Conservation (phyloP, 2,888 invertebrate genomes). For the Sinelater perroti region DNA sequence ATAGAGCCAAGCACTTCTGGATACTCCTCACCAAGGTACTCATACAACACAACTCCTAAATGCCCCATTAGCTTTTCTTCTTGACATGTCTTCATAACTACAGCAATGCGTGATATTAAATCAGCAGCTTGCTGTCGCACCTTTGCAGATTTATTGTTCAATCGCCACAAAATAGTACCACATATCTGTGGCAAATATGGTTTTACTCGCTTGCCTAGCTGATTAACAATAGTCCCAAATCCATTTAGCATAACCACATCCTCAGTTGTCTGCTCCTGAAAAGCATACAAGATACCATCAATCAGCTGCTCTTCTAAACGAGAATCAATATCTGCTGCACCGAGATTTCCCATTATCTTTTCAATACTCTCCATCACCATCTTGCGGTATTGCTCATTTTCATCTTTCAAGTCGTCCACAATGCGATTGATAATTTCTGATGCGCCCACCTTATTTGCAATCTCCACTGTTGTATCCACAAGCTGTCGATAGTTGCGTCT, state of each 20-base stretch:
- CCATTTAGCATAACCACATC: constrained; percentile 99
- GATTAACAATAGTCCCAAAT: constrained; percentile 98
- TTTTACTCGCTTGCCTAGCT: constrained; percentile 96
- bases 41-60: constrained; percentile 97
- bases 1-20: constrained; percentile 99
- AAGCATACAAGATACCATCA: constrained; percentile 98
- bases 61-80: constrained; percentile 99
- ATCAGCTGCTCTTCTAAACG: constrained; percentile 98
- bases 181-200: constrained; percentile 99
- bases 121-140: constrained; percentile 99
- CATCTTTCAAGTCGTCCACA: constrained; percentile 99
- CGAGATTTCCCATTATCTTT: constrained; percentile 96
- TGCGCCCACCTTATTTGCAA: constrained; percentile 99
- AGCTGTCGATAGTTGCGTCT: constrained; percentile 96
- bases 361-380: constrained; percentile 99
- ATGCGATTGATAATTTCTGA: constrained; percentile 98
- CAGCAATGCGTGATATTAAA: constrained; percentile 96
- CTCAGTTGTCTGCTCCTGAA: constrained; percentile 99
- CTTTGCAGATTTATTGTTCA: constrained; percentile 99
- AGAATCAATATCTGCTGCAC: constrained; percentile 98
- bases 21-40: constrained; percentile 99
- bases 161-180: constrained; percentile 98
- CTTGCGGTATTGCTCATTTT: constrained; percentile 99
- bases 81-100: constrained; percentile 99
- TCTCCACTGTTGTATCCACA: constrained; percentile 99